Evolutionary conservation across 2,888 invertebrate species (phyloP).

Genomic region (Synergus gifuensis): DNA sequence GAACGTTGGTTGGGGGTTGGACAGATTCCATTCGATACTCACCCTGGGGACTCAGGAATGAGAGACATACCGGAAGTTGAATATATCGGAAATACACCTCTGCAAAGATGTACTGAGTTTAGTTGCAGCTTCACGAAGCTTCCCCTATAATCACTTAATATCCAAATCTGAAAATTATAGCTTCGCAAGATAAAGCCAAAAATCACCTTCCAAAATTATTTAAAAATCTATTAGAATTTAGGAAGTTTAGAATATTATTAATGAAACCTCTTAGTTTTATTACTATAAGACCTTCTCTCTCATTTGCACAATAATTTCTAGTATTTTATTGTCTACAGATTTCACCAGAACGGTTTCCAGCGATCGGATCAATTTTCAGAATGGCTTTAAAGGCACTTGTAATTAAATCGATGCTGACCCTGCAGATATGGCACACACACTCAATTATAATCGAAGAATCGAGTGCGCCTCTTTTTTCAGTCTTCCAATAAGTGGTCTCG

Average conservation of each 20-base stretch:
- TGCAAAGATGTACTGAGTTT: not conserved
- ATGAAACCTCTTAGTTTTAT: not conserved
- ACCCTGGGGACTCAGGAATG: conserved; percentile 51
- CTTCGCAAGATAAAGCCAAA: too few species aligned
- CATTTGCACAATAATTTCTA: not conserved
- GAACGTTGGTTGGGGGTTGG: conserved; percentile 54
- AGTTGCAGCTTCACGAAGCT: conserved; percentile 8
- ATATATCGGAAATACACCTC: conserved; percentile 21
- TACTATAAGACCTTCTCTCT: not conserved
- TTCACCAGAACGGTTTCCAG: not conserved
- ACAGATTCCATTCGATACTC: conserved; percentile 60
- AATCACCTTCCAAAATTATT: too few species aligned
- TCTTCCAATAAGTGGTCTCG: conserved; percentile 26
- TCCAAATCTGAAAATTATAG: not conserved
- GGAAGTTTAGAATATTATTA: not conserved
- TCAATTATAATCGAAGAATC: not conserved
- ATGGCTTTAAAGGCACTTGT: not conserved
- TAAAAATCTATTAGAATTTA: too few species aligned
- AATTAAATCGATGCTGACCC: too few species aligned
- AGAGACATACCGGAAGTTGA: conserved; percentile 51
- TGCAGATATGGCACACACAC: too few species aligned
- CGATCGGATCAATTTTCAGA: not conserved
- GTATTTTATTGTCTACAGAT: not conserved
- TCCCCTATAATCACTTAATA: not conserved
- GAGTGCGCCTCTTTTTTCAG: not conserved